Conservation (phyloP, 2,113 vertebrate species). For the Petaurus breviceps region DNA sequence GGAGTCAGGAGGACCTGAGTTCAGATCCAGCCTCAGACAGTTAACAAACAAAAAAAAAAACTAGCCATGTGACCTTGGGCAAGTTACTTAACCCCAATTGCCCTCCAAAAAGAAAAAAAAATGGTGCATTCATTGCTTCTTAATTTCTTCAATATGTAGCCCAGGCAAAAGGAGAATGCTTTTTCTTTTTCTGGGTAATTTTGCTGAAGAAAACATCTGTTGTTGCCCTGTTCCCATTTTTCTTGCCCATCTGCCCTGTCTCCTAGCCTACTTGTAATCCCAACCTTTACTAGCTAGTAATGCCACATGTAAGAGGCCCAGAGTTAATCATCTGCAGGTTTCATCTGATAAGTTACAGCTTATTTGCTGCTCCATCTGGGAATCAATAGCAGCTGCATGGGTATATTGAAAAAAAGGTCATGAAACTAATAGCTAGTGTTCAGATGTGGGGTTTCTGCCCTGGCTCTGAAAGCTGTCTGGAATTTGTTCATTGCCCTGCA, state of each 20-base stretch:
- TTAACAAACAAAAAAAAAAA: too few relatives aligned
- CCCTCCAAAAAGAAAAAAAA: too few relatives aligned
- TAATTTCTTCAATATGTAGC: background rate
- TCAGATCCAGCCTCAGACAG: too few relatives aligned
- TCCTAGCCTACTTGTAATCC: constrained; percentile 63
- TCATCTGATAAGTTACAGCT: constrained; percentile 78
- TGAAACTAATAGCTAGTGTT: constrained; percentile 66
- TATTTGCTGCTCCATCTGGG: constrained; percentile 74
- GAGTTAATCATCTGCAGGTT: constrained; percentile 78
- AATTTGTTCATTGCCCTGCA: constrained; percentile 78
- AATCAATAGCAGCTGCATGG: constrained; percentile 76
- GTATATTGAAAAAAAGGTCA: constrained; percentile 60
- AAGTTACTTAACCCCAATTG: too few relatives aligned
- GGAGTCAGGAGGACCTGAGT: too few relatives aligned
- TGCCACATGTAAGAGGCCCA: constrained; percentile 68
- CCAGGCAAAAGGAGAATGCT: background rate
- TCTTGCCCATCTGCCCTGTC: constrained; percentile 53
- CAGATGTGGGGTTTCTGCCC: constrained; percentile 54
- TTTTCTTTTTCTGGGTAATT: constrained; percentile 3
- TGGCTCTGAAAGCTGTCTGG: constrained; percentile 64
- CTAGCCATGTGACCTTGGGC: too few relatives aligned
- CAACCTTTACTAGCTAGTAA: constrained; percentile 70
- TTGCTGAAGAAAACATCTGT: constrained; percentile 51
- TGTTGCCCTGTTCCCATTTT: constrained; percentile 59
- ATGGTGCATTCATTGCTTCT: background rate